Conservation (phyloP, 2,113 vertebrate species). For the Cheirogaleus medius region DNA sequence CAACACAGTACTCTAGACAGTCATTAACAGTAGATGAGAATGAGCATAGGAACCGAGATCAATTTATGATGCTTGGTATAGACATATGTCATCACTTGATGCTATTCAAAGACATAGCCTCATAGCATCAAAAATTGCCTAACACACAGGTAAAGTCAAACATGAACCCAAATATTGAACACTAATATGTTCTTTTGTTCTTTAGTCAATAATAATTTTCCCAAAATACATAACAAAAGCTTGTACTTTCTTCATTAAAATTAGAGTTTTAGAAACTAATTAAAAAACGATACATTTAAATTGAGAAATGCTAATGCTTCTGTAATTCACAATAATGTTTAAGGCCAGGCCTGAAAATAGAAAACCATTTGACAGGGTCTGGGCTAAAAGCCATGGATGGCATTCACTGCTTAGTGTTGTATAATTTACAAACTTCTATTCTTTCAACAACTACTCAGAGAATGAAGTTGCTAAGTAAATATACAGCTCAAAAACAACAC, state of each 20-base stretch:
- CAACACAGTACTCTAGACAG: neutral
- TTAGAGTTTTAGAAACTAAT: slow-evolving; percentile 68
- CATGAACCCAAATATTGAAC: slow-evolving; percentile 63
- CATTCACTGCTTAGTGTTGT: slow-evolving; percentile 80
- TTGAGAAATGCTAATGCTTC: slow-evolving; percentile 77
- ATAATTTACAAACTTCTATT: slow-evolving; percentile 87
- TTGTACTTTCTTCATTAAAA: slow-evolving; percentile 63
- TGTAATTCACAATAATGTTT: slow-evolving; percentile 81
- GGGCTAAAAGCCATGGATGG: slow-evolving; percentile 83
- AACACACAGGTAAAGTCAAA: neutral
- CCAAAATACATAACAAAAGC: slow-evolving; percentile 45
- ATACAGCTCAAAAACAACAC: slow-evolving; percentile 79
- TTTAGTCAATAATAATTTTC: slow-evolving; percentile 64
- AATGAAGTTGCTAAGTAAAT: slow-evolving; percentile 85
- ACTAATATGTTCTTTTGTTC: slow-evolving; percentile 58
- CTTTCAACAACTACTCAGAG: slow-evolving; percentile 85
- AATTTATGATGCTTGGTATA: neutral
- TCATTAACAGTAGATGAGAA: neutral
- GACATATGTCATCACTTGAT: neutral
- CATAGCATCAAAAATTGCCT: neutral
- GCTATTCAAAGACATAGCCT: neutral
- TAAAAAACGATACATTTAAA: slow-evolving; percentile 77
- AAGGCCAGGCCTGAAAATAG: slow-evolving; percentile 75
- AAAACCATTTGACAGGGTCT: slow-evolving; percentile 83
- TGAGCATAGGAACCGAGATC: neutral